Base-by-base conservation (phyloP, 1,140 invertebrate genomes). In the Trichonephila inaurata region DNA sequence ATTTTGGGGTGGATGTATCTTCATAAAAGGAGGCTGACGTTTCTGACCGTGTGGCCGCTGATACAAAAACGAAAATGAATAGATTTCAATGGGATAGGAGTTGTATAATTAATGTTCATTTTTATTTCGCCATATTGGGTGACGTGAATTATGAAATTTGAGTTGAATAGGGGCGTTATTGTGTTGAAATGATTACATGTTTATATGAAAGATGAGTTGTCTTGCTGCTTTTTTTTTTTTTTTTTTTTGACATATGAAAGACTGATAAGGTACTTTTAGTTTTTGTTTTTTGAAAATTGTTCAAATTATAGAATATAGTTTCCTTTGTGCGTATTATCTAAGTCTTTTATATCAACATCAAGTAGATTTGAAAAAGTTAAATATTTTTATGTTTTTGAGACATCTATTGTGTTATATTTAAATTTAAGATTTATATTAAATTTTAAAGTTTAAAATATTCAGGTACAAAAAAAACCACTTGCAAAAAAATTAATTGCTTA, bases 1-100 rank as follows among this genome's bases (percentile, higher is more conserved):
- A 51, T 40, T 18, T 89, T 69, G 51, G 44, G 87, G 87, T 89
- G 87, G 87, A 89, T 61, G 21, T 44, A 64, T 33, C 87, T 64
- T 51, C 21, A 24, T 21, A n/a, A 24, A 10, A 40, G 61, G 60
- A 2, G 18, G 21, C 81, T 87, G 58, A 62, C 60, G 58, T 16
- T 21, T 64, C 60, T 33, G 14, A 21, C 12, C 16, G 21, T 62
- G 51, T 61, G 60, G 60, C 62, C 60, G 28, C 28, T 87, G 40
- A 61, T 28, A 87, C 28, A 33, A 7, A 64, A 33, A 58, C n/a
- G 24, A 24, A 24, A 19, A 61, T 61, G 85, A 61, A 61, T 87
- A 28, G 58, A 18, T 62, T 61, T 61, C 18, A 87, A 60, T 87
- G 14, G 60, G 18, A 40, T 33, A 16, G 40, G 60, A 87, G 28